phyloP scores from a whole-genome alignment of 2,113 vertebrate species.

The Lipophrys pholis region DNA sequence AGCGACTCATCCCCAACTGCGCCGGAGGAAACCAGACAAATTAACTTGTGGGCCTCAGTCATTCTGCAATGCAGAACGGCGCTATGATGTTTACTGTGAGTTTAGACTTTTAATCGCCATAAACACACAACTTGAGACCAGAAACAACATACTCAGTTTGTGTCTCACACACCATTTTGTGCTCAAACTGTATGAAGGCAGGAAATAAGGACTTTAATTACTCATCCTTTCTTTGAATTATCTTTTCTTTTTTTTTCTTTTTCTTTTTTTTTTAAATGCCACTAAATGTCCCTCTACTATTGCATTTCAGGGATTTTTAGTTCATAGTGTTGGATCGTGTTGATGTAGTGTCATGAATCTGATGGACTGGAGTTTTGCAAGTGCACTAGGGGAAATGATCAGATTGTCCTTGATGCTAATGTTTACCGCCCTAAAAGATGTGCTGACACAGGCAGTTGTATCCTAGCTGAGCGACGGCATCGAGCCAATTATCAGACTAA shows the following conservation, averaged over 20 bases:
- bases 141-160: background rate
- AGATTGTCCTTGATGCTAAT: conserved; percentile 13
- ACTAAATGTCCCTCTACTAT: background rate
- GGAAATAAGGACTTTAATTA: too few species aligned
- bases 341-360: background rate
- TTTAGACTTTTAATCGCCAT: conserved; percentile 17
- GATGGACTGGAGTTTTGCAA: conserved; percentile 14
- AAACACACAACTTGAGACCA: background rate
- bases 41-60: conserved; percentile 38
- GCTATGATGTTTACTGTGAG: conserved; percentile 43
- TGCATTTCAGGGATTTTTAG: background rate
- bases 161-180: background rate
- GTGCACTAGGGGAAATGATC: conserved; percentile 15
- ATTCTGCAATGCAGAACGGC: conserved; percentile 22
- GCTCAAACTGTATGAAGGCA: too few species aligned
- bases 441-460: background rate
- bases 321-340: background rate
- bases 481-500: background rate
- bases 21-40: conserved; percentile 42
- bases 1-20: conserved; percentile 44
- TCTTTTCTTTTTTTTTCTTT: too few species aligned
- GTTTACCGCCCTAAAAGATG: conserved; percentile 2
- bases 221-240: too few species aligned
- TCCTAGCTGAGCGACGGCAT: background rate
- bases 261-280: too few species aligned